Evolutionary conservation across 1,140 invertebrate species (phyloP).

Genomic region (Archegozetes longisetosus): DNA sequence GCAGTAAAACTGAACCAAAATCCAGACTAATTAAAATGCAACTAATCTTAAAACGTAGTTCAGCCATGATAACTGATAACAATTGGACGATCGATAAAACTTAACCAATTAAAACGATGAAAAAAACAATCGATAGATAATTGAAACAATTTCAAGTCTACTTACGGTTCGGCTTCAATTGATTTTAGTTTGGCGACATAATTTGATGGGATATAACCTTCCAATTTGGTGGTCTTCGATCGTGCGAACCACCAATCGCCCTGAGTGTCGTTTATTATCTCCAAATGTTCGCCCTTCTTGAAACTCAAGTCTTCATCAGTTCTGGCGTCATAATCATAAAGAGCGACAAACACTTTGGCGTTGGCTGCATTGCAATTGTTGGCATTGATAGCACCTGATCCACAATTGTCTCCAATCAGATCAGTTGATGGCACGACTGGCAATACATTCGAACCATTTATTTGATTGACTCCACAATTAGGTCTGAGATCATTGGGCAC

Average conservation of each 20-base stretch:
- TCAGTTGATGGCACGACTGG: background rate
- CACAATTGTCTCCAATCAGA: background rate
- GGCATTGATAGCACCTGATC: background rate
- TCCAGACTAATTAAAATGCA: too few species aligned
- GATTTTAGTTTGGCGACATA: conserved; percentile 98
- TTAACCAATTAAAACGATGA: too few species aligned
- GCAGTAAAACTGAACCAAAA: too few species aligned
- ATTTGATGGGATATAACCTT: conserved; percentile 98
- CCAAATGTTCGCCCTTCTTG: conserved; percentile 92
- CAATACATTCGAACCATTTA: background rate
- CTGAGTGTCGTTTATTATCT: conserved; percentile 95
- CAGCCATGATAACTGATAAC: too few species aligned
- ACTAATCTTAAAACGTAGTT: too few species aligned
- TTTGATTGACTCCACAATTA: background rate
- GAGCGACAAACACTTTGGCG: conserved; percentile 64
- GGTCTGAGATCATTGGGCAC: background rate
- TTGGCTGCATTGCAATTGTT: background rate
- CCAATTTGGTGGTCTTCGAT: conserved; percentile 81
- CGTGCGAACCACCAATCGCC: conserved; percentile 99
- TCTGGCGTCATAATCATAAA: conserved; percentile 97
- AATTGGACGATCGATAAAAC: too few species aligned
- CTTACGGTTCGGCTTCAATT: conserved; percentile 99
- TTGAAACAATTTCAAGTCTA: too few species aligned
- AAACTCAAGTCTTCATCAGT: conserved; percentile 98
- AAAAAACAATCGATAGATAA: too few species aligned